phyloP scores from a whole-genome alignment of 2,888 invertebrate genomes.

The Capitulum mitella region DNA sequence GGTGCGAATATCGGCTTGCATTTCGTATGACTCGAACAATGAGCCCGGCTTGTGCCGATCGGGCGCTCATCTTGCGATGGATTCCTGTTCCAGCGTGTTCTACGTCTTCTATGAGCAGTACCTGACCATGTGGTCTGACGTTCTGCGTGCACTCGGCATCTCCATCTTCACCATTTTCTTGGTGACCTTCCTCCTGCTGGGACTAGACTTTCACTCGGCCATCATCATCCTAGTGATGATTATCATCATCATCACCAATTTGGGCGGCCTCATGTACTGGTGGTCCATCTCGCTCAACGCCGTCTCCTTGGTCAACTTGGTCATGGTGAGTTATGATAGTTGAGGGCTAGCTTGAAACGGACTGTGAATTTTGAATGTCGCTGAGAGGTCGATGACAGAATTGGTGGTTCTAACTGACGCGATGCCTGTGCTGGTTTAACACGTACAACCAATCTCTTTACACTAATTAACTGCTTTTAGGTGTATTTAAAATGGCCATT shows the following conservation, averaged over 20 bases:
- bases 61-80: no score
- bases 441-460: no score
- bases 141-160: slow-evolving; percentile 76
- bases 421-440: no score
- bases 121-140: slow-evolving; percentile 74
- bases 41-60: no score
- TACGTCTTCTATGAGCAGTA: slow-evolving; percentile 96
- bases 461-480: no score
- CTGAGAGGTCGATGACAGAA: no score
- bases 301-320: slow-evolving; percentile 52
- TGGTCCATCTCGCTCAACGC: slow-evolving; percentile 52
- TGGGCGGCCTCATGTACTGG: slow-evolving; percentile 65
- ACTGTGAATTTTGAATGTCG: no score
- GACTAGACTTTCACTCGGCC: slow-evolving; percentile 73
- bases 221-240: slow-evolving; percentile 64
- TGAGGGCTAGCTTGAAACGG: no score
- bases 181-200: slow-evolving; percentile 84
- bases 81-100: slow-evolving; percentile 66
- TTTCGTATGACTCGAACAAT: no score
- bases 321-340: slow-evolving; percentile 45
- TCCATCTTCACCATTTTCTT: slow-evolving; percentile 84
- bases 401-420: no score
- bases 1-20: no score
- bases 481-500: no score
- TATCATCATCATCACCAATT: slow-evolving; percentile 66